Evolutionary conservation across 1,140 invertebrate genomes (phyloP).

Genomic region (Dinoponera quadriceps): DNA sequence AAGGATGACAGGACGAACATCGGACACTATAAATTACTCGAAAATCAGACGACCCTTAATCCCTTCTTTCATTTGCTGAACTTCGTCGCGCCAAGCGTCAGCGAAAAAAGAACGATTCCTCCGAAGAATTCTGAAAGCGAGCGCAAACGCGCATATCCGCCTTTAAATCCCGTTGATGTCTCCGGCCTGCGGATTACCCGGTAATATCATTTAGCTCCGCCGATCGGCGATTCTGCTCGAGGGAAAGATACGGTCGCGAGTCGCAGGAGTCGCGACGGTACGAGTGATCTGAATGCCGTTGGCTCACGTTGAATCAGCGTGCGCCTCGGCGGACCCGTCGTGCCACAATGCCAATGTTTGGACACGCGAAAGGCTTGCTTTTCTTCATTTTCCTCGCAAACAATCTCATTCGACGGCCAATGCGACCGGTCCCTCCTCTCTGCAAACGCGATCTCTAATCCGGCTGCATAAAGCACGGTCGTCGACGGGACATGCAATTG

Average conservation of each 20-base stretch:
- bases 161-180: constrained; percentile 28
- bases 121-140: neutral
- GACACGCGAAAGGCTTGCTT: constrained; percentile 75
- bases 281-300: constrained; percentile 58
- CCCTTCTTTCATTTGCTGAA: neutral
- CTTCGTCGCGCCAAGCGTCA: neutral
- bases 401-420: constrained; percentile 65
- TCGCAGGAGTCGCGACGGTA: constrained; percentile 34
- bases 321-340: constrained; percentile 61
- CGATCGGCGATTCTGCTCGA: neutral
- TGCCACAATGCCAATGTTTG: constrained; percentile 74
- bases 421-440: constrained; percentile 39
- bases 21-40: no score
- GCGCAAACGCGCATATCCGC: constrained; percentile 31
- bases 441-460: constrained; percentile 4
- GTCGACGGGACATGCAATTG: constrained; percentile 5
- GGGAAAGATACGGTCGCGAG: constrained; percentile 5
- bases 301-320: constrained; percentile 50
- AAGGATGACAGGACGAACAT: no score
- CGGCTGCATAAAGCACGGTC: constrained; percentile 6
- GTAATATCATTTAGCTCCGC: constrained; percentile 61
- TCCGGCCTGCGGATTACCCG: constrained; percentile 31
- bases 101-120: neutral
- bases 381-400: constrained; percentile 60
- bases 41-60: no score